Evolutionary conservation across 2,797 vertebrate genomes (phyloP), one percentile per base, ranked within the genome.

Genomic region (Mormyrops boulengeri): DNA sequence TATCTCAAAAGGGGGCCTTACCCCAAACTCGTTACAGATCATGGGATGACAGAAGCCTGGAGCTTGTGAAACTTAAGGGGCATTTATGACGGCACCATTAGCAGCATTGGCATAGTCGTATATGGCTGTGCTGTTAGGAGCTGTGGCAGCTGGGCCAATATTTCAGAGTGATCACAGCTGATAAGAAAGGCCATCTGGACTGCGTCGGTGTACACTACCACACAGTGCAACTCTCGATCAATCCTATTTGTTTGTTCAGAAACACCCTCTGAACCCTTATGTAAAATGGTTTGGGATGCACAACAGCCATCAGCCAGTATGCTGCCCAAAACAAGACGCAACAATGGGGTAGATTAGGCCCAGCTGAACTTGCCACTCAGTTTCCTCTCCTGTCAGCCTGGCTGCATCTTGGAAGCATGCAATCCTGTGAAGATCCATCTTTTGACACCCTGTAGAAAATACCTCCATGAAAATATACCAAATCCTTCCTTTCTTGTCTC

Each of bases 131-230:
- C 62, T 55, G 55, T 91, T 77, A 90, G 44, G 82, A 62, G 53
- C 66, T 85, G 89, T 88, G 90, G 91, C 93, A 94, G 93, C 92
- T 94, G 93, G 91, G 85, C 90, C 91, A 94, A 94, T 90, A 94
- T 88, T 89, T 80, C 85, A 89, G 91, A 89, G 91, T 91, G 90
- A 93, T 93, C 93, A 92, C 82, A 66, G 89, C 90, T 93, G 91
- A 92, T 91, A 92, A 89, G 89, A 90, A 82, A 88, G 57, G 92
- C 93, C 93, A 94, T 92, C 93, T 95, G 94, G 91, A 93, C 52
- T 5, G 52, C 53, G 53, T n/a, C 34, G 3, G 49, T 87, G 50
- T 30, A 30, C 14, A 12, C n/a, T 44, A 82, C 14, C 19, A 19
- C 80, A 52, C 8, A 26, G 82, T n/a, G n/a, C 47, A n/a, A n/a